A percentile compares a stretch with the other conserved stretches of the same genome.
These are phyloP conservation scores for Macrobrachium rosenbergii DNA, from an alignment of 1,140 invertebrate genomes.

Conservation along the genomic window DNA sequence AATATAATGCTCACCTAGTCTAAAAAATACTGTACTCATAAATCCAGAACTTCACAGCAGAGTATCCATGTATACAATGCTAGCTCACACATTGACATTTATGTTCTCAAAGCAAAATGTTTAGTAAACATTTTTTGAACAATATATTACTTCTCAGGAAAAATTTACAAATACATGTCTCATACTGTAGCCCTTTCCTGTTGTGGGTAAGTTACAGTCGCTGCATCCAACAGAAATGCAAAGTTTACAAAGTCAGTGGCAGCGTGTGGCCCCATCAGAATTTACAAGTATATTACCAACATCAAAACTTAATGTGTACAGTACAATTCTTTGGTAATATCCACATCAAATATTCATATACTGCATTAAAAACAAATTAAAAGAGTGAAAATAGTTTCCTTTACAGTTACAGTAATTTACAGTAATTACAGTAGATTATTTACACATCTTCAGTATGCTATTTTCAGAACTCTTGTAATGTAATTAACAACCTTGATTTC, in stretches of 20 bases:
- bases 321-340: neutral
- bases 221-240: slow-evolving; percentile 53
- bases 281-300: slow-evolving; percentile 13
- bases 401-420: neutral
- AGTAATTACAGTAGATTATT: neutral
- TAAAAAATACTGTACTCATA: no score
- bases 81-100: no score
- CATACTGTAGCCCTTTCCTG: slow-evolving; percentile 4
- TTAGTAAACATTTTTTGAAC: neutral
- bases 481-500: neutral
- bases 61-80: no score
- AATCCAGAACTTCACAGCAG: no score
- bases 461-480: no score
- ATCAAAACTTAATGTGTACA: neutral
- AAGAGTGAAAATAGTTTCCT: no score
- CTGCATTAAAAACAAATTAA: no score
- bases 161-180: neutral
- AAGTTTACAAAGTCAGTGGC: slow-evolving; percentile 30
- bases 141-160: slow-evolving; percentile 6
- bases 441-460: neutral
- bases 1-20: no score
- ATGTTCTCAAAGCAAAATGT: no score
- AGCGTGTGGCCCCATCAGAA: slow-evolving; percentile 39
- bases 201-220: neutral
- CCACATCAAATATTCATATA: no score